These are phyloP conservation scores for Xiphophorus birchmanni DNA, from an alignment of 2,797 vertebrate genomes.

Conservation along the genomic window DNA sequence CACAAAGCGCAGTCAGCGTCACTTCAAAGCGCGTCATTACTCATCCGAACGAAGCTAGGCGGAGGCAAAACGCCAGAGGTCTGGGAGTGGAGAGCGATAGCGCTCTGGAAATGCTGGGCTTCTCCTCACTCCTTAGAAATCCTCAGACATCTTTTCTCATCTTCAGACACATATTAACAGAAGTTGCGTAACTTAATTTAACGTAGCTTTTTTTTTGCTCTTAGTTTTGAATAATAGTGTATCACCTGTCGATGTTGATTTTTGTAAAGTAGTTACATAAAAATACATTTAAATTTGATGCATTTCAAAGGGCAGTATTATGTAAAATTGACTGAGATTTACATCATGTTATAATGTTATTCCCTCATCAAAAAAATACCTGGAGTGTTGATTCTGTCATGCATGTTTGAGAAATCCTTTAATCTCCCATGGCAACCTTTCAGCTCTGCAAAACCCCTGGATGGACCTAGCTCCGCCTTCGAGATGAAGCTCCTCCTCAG, in stretches of 20 bases:
- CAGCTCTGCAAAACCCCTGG: too few species aligned
- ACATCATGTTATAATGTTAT: too few species aligned
- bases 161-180: slow-evolving; percentile 2
- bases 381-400: too few species aligned
- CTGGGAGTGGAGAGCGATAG: slow-evolving; percentile 30
- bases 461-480: too few species aligned
- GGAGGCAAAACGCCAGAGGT: slow-evolving; percentile 49
- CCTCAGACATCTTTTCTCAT: slow-evolving; percentile 35
- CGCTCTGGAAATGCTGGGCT: slow-evolving; percentile 67
- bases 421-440: too few species aligned
- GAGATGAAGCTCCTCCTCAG: too few species aligned
- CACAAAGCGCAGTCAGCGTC: slow-evolving; percentile 65
- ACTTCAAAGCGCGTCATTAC: slow-evolving; percentile 72
- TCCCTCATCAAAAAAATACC: too few species aligned
- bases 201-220: not conserved
- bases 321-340: too few species aligned
- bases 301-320: not conserved
- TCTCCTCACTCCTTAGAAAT: slow-evolving; percentile 60
- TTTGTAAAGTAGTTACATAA: not conserved
- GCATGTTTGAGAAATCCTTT: too few species aligned
- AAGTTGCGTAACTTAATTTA: not conserved
- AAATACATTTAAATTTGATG: not conserved
- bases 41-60: slow-evolving; percentile 58
- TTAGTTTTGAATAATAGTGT: not conserved
- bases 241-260: not conserved